Percentiles rank a stretch among this genome's conserved stretches.
Conservation (phyloP, 1,140 invertebrate genomes). For the Listronotus bonariensis region DNA sequence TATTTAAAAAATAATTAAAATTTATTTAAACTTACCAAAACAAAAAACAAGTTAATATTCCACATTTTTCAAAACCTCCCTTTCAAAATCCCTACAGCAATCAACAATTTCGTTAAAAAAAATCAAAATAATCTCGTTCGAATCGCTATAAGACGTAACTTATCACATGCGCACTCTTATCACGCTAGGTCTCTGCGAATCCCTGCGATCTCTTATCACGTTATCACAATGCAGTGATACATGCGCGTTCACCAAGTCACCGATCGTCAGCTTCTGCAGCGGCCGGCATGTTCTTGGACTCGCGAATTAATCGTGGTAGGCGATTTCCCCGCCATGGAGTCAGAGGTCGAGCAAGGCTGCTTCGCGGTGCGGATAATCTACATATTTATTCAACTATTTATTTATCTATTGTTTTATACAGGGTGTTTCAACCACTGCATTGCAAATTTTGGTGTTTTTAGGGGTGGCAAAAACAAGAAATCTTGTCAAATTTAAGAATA, state of each 20-base stretch:
- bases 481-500: too few species aligned
- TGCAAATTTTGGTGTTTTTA: too few species aligned
- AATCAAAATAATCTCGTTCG: too few species aligned
- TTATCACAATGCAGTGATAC: slow-evolving; percentile 7
- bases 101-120: too few species aligned
- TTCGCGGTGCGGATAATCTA: slow-evolving; percentile 8
- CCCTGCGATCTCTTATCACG: neutral
- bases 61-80: neutral
- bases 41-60: neutral
- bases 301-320: slow-evolving; percentile 11
- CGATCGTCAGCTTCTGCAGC: slow-evolving; percentile 14
- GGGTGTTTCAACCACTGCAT: neutral
- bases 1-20: neutral
- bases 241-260: neutral
- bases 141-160: neutral
- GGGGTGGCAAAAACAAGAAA: too few species aligned
- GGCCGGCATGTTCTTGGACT: slow-evolving; percentile 16
- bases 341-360: slow-evolving; percentile 28
- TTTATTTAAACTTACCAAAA: slow-evolving; percentile 10
- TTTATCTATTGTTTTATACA: too few species aligned
- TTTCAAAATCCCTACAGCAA: too few species aligned
- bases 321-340: slow-evolving; percentile 22
- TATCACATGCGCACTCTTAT: neutral
- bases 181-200: neutral
- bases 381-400: neutral